phyloP scores from a whole-genome alignment of 2,888 invertebrate genomes.

The Drosophila stalkeri region DNA sequence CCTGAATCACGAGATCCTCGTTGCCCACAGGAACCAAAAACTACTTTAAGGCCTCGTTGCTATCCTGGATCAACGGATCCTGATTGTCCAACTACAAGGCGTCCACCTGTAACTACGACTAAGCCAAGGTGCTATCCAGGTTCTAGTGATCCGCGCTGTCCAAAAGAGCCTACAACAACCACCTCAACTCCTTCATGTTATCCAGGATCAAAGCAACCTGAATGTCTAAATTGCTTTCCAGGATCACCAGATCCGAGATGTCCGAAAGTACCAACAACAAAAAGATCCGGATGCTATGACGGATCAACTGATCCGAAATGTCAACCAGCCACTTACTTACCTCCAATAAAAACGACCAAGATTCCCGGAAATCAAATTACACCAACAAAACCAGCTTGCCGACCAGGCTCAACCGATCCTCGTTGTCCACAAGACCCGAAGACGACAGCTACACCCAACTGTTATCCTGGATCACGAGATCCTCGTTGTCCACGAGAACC shows the following conservation, averaged over 20 bases:
- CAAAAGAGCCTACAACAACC: slow-evolving; percentile 37
- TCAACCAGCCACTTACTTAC: slow-evolving; percentile 55
- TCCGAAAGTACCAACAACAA: slow-evolving; percentile 48
- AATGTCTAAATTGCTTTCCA: slow-evolving; percentile 78
- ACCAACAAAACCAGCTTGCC: slow-evolving; percentile 29
- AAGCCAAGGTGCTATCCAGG: slow-evolving; percentile 82
- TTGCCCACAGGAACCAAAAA: neutral
- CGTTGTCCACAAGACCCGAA: slow-evolving; percentile 25
- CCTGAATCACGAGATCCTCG: neutral
- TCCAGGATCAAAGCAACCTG: slow-evolving; percentile 79
- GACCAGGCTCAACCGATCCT: slow-evolving; percentile 35
- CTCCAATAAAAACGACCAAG: slow-evolving; percentile 39
- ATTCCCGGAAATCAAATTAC: slow-evolving; percentile 31
- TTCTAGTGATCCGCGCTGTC: slow-evolving; percentile 69
- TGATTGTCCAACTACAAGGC: slow-evolving; percentile 21
- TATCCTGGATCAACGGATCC: slow-evolving; percentile 83
- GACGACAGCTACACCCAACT: slow-evolving; percentile 26
- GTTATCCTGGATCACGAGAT: slow-evolving; percentile 82
- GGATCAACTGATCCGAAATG: slow-evolving; percentile 81
- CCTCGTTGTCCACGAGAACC: slow-evolving; percentile 73
- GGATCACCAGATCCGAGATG: slow-evolving; percentile 77
- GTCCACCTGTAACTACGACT: slow-evolving; percentile 28
- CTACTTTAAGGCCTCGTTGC: slow-evolving; percentile 15
- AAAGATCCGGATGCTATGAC: slow-evolving; percentile 78
- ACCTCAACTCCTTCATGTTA: slow-evolving; percentile 18